Percentiles rank a stretch among this genome's conserved stretches.
phyloP scores from a whole-genome alignment of 2,113 vertebrate species.

The Urocynchramus pylzowi region DNA sequence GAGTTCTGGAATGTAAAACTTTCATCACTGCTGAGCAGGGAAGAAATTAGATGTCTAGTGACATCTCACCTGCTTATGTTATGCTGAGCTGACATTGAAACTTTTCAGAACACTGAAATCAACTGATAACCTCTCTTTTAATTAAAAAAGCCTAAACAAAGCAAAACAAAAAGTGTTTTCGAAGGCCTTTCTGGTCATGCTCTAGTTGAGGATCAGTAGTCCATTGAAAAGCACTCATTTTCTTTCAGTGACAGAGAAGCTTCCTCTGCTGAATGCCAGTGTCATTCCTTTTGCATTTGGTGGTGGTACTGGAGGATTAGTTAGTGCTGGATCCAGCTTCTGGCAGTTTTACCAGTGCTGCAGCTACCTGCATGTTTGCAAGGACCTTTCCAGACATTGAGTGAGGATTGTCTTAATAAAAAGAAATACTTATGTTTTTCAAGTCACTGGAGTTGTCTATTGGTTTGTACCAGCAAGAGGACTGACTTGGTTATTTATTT shows the following conservation, averaged over 20 bases:
- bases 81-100: neutral
- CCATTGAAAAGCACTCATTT: neutral
- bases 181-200: neutral
- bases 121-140: neutral
- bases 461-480: neutral
- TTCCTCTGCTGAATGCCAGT: neutral
- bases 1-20: neutral
- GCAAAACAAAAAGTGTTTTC: neutral
- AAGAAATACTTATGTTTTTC: neutral
- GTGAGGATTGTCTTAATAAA: neutral
- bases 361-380: neutral
- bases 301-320: neutral
- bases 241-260: neutral
- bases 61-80: neutral
- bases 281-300: neutral
- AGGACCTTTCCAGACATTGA: neutral
- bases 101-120: neutral
- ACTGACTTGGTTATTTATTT: neutral
- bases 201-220: neutral
- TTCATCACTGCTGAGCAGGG: neutral
- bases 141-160: neutral
- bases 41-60: neutral
- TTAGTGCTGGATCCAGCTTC: neutral
- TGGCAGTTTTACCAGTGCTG: neutral
- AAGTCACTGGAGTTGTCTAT: neutral